A percentile compares a stretch with the other conserved stretches of the same genome.
Conservation (phyloP, 2,797 vertebrate species). For the Melanotaenia trifasciata region DNA sequence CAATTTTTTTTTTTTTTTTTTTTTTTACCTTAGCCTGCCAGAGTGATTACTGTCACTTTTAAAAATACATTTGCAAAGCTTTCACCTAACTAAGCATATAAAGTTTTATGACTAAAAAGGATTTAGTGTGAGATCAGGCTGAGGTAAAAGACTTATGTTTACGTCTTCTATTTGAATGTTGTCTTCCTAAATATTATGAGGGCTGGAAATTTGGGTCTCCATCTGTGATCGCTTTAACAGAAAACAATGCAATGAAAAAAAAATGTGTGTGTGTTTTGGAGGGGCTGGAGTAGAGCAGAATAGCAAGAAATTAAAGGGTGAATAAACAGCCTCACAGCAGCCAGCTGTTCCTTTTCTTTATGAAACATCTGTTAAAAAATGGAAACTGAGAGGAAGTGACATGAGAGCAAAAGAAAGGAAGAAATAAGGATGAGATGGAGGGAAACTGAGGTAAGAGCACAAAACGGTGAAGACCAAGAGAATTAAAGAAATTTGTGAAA, state of each 20-base stretch:
- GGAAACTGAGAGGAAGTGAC: conserved; percentile 14
- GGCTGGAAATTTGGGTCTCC: conserved; percentile 31
- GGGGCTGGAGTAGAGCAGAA: conserved; percentile 6
- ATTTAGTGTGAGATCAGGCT: not conserved
- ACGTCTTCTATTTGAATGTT: conserved; percentile 7
- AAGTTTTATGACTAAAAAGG: not conserved
- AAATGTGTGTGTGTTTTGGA: not conserved
- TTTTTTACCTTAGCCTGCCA: not conserved
- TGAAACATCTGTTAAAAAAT: conserved; percentile 66
- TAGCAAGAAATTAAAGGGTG: conserved; percentile 45
- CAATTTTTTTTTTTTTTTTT: no score
- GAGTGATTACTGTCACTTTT: not conserved
- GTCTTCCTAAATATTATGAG: conserved; percentile 7
- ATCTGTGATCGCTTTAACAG: conserved; percentile 38
- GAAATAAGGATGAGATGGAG: conserved; percentile 1
- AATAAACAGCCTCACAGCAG: conserved; percentile 68
- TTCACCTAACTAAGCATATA: not conserved
- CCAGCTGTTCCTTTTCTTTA: conserved; percentile 68
- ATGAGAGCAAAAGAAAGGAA: not conserved
- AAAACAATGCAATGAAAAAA: conserved; percentile 23
- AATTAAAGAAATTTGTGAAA: no score
- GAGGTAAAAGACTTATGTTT: conserved; percentile 6
- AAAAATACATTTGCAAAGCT: not conserved
- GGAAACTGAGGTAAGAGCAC: not conserved
- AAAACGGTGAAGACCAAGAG: not conserved